Evolutionary conservation across 2,888 invertebrate genomes (phyloP).

Genomic region (Asteroscopus sphinx): DNA sequence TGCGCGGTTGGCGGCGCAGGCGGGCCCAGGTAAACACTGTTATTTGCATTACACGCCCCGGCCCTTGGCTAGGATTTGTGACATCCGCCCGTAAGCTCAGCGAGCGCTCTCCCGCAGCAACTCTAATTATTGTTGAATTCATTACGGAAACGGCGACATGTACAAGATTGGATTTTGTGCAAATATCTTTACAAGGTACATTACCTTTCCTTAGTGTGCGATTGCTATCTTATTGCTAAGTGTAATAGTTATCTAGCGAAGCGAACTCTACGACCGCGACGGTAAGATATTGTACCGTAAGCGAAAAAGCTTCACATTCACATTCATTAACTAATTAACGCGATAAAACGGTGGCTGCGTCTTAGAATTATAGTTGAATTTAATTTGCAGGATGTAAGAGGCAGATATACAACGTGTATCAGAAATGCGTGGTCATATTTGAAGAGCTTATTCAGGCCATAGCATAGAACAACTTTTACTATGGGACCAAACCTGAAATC

Average conservation of each 20-base stretch:
- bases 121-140: slow-evolving; percentile 79
- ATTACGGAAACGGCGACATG: slow-evolving; percentile 69
- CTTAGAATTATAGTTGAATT: slow-evolving; percentile 47
- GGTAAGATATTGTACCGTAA: slow-evolving; percentile 55
- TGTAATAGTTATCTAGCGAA: slow-evolving; percentile 61
- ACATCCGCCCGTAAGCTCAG: slow-evolving; percentile 81
- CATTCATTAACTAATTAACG: slow-evolving; percentile 61
- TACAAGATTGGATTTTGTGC: slow-evolving; percentile 71
- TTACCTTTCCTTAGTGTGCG: slow-evolving; percentile 53
- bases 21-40: slow-evolving; percentile 79
- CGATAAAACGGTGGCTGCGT: slow-evolving; percentile 57
- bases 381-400: slow-evolving; percentile 43
- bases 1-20: slow-evolving; percentile 47
- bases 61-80: slow-evolving; percentile 84
- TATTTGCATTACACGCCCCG: slow-evolving; percentile 82
- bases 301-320: slow-evolving; percentile 51
- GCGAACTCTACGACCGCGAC: slow-evolving; percentile 57
- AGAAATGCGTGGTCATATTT: no score
- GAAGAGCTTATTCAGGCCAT: no score
- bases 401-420: no score
- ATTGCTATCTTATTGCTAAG: slow-evolving; percentile 59
- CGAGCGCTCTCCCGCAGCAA: slow-evolving; percentile 67
- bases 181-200: slow-evolving; percentile 64
- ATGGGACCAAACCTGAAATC: no score
- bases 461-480: no score